phyloP scores from a whole-genome alignment of 2,113 vertebrate genomes.

The Lamprotornis superbus region DNA sequence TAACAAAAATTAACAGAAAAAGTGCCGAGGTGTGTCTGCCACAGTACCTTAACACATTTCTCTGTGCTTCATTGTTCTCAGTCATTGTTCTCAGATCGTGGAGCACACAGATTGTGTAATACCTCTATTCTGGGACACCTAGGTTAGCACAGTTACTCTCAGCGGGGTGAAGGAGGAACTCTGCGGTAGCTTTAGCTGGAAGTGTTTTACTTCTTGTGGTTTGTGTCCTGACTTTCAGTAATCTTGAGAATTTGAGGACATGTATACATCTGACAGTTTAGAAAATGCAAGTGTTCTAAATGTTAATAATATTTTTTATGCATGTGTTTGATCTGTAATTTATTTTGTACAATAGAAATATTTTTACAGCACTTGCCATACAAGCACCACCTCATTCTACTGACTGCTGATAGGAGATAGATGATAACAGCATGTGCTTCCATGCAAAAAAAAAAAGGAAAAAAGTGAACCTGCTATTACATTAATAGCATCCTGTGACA shows the following conservation, averaged over 20 bases:
- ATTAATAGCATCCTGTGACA: not conserved
- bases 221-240: conserved; percentile 40
- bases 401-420: not conserved
- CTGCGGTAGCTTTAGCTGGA: not conserved
- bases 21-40: conserved; percentile 30
- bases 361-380: conserved; percentile 3
- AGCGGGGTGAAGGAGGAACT: not conserved
- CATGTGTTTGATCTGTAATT: conserved; percentile 27
- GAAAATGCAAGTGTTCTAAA: conserved; percentile 49
- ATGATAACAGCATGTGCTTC: not conserved
- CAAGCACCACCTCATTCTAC: not conserved
- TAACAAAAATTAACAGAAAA: conserved; percentile 31
- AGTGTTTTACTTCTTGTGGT: conserved; percentile 7
- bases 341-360: conserved; percentile 13
- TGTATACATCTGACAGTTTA: conserved; percentile 11
- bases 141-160: conserved; percentile 11
- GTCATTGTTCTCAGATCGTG: conserved; percentile 12
- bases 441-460: not conserved
- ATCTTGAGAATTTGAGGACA: conserved; percentile 24
- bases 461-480: not conserved
- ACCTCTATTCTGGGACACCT: conserved; percentile 22
- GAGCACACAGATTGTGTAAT: conserved; percentile 17
- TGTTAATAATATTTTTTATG: not conserved
- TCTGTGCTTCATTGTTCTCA: conserved; percentile 23
- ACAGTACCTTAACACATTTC: not conserved